Evolutionary conservation across 2,888 invertebrate genomes (phyloP), one percentile per base, ranked within the genome.

Genomic region (Hololepta plana): DNA sequence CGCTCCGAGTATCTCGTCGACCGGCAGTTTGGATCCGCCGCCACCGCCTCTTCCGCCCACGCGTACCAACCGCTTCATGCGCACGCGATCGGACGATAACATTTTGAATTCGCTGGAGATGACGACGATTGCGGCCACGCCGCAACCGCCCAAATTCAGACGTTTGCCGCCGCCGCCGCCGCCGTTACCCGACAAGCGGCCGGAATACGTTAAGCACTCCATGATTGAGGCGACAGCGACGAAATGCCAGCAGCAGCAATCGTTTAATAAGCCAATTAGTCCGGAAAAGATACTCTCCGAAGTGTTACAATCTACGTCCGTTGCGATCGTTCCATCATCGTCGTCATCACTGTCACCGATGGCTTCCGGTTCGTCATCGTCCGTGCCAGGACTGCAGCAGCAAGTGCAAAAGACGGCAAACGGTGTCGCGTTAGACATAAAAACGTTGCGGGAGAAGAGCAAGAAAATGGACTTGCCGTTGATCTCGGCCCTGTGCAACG

Each of bases 401-500:
- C n/a, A n/a, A n/a, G n/a, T n/a, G n/a, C n/a, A n/a, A n/a, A n/a
- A n/a, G n/a, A n/a, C n/a, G n/a, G n/a, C n/a, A n/a, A n/a, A n/a
- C n/a, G n/a, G n/a, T n/a, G n/a, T n/a, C n/a, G n/a, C n/a, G 5
- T 51, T 76, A 34, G 87, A 87, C 53, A 82, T 87, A 43, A 74
- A 77, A 45, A 72, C 79, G 38, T 60, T 88, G 33, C 67, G 85
- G 31, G 85, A 85, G 55, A 82, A 85, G 57, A 85, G 84, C 56
- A 77, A 77, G 49, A 80, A 85, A 49, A 62, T 88, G 45, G 87
- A 88, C 57, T 62, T 91, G 52, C 91, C 91, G 11, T 61, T 93
- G 33, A 88, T 91, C 47, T 81, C 87, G 32, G 91, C 90, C 8
- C 63, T 91, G 39, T 91, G 88, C 60, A 91, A 90, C 51, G 91